Conservation (phyloP, 2,113 vertebrate species). For the Pogona vitticeps region DNA sequence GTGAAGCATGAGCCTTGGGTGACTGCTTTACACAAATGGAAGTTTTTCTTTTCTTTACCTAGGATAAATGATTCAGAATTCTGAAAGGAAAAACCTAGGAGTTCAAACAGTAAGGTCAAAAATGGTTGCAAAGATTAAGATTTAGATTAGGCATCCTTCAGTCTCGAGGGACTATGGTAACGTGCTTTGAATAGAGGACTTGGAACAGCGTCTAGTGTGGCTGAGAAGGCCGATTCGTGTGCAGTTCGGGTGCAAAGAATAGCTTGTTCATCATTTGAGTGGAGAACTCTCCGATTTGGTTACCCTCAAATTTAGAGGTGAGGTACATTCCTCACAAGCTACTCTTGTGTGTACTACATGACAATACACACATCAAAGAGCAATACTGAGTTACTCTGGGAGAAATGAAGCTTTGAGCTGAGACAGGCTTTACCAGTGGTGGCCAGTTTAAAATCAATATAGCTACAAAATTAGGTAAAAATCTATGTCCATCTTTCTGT, state of each 20-base stretch:
- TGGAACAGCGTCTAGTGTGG: too few relatives aligned
- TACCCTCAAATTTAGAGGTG: too few relatives aligned
- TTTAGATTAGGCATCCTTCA: too few relatives aligned
- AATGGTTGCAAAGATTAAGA: neutral
- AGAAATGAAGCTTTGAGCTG: neutral
- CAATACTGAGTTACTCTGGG: neutral
- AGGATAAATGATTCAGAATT: neutral
- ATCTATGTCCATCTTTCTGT: neutral
- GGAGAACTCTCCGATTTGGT: too few relatives aligned
- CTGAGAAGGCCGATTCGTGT: too few relatives aligned
- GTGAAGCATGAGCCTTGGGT: neutral
- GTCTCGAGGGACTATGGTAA: too few relatives aligned
- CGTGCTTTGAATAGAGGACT: too few relatives aligned
- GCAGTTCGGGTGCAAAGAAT: too few relatives aligned
- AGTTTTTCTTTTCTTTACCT: neutral
- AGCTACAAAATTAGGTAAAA: neutral
- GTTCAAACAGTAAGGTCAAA: neutral
- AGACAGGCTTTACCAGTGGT: neutral
- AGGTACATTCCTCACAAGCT: too few relatives aligned
- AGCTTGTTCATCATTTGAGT: too few relatives aligned
- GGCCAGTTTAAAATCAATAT: neutral
- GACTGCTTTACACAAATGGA: neutral
- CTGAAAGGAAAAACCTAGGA: neutral
- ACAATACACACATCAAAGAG: neutral
- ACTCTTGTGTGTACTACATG: too few relatives aligned